Evolutionary conservation across 2,888 invertebrate species (phyloP).

Genomic region (Drosophila fungiperda): DNA sequence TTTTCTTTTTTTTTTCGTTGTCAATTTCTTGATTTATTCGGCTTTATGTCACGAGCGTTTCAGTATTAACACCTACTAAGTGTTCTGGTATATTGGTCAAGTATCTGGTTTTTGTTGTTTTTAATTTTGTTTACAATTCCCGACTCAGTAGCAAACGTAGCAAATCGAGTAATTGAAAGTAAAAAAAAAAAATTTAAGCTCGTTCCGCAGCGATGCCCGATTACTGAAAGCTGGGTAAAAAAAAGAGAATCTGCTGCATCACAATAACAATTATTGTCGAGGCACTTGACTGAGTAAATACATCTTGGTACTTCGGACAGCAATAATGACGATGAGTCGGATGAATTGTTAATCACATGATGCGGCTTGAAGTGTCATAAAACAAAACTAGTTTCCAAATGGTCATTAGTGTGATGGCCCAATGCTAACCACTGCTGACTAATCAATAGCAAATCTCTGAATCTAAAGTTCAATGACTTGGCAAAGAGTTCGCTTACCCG

Average conservation of each 20-base stretch:
- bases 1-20: slow-evolving; percentile 9
- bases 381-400: slow-evolving; percentile 47
- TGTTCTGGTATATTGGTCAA: slow-evolving; percentile 47
- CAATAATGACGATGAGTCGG: slow-evolving; percentile 11
- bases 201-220: slow-evolving; percentile 29
- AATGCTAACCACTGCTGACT: slow-evolving; percentile 13
- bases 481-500: slow-evolving; percentile 56
- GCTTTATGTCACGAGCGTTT: slow-evolving; percentile 32
- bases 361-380: slow-evolving; percentile 16
- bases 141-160: slow-evolving; percentile 5
- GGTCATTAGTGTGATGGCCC: slow-evolving; percentile 5
- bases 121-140: neutral
- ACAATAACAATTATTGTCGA: slow-evolving; percentile 26
- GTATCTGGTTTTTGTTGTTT: slow-evolving; percentile 18
- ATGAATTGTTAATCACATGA: slow-evolving; percentile 49
- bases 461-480: slow-evolving; percentile 70
- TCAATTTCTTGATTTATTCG: slow-evolving; percentile 39
- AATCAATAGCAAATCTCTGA: slow-evolving; percentile 53
- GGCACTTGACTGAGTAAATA: slow-evolving; percentile 10
- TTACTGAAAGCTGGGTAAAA: slow-evolving; percentile 3
- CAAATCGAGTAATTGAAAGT: slow-evolving; percentile 21
- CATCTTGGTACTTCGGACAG: slow-evolving; percentile 1
- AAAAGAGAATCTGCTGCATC: slow-evolving; percentile 18
- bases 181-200: slow-evolving; percentile 4
- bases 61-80: slow-evolving; percentile 66